Base-by-base conservation (phyloP, 2,797 vertebrate species). In the Sebastes iracundus region DNA sequence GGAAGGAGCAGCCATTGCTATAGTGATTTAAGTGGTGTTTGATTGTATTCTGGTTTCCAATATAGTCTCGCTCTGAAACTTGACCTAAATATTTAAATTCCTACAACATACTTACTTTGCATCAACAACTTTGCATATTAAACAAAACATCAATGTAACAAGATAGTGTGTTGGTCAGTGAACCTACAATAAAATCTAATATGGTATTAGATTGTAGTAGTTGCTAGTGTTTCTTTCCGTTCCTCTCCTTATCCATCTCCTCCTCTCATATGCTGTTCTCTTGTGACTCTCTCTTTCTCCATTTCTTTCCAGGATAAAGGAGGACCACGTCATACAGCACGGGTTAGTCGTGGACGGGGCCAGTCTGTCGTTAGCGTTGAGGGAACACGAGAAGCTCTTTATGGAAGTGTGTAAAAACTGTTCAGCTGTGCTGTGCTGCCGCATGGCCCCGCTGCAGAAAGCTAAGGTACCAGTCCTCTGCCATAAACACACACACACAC, bases 361-460 rank as follows among this genome's bases (percentile, higher is more conserved):
- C 92, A 99, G 99, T 93, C 95, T 99, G 63, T 99, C 98, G 86
- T 95, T 99, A 92, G 97, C 98, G 25, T 94, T 99, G 92, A 97
- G 98, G 90, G 97, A 97, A 77, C 99, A 99, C 23, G 98, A 99
- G 93, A 99, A 98, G 87, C 95, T 99, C 63, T 99, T 99, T 85
- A 99, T 99, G 97, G 98, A 99, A 79, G 97, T 99, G 83, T 99
- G 97, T 92, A 98, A 96, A 94, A 98, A 96, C 94, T 99, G 98
- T 81, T 97, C 97, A 0, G 98, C 98, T 2, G 99, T 99, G 67
- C 92, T 99, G 42, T 99, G 99, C 92, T 99, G 98, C 91, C 97
- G 98, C 79, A 99, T 99, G 98, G 97, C 99, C 38, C 98, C 99
- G 0, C 95, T 99, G 83, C 98, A 99, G 93, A 99, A 99, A 95